Evolutionary conservation across 64 coral and sea anemone species (phyloP).

Genomic region (Hydrozoanthus tunicans): DNA sequence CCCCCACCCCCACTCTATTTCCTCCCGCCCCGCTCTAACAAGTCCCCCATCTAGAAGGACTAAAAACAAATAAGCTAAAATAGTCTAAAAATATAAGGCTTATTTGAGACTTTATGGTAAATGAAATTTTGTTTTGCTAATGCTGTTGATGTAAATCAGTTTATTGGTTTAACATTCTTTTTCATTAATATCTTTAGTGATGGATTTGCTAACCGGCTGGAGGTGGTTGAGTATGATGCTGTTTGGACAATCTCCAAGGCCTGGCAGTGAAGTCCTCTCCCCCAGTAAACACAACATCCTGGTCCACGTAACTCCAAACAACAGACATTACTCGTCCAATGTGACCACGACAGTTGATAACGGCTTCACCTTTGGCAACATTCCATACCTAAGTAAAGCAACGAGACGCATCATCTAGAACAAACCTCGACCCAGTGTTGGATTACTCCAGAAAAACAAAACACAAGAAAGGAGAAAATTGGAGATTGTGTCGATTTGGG

Average conservation of each 20-base stretch:
- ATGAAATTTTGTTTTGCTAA: too few relatives aligned
- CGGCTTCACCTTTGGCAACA: constrained; percentile 63
- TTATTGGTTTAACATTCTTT: not conserved
- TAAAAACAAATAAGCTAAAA: too few relatives aligned
- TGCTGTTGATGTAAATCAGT: not conserved
- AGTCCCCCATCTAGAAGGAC: too few relatives aligned
- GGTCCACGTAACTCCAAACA: constrained; percentile 94
- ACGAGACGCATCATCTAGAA: not conserved
- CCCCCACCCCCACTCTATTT: too few relatives aligned
- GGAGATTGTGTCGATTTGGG: too few relatives aligned
- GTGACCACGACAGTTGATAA: constrained; percentile 91
- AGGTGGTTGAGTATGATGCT: constrained; percentile 73
- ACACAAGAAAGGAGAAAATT: too few relatives aligned
- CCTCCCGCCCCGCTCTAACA: too few relatives aligned
- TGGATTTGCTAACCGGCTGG: constrained; percentile 36
- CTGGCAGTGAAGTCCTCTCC: constrained; percentile 92
- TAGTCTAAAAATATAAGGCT: too few relatives aligned
- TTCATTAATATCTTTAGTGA: not conserved
- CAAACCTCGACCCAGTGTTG: not conserved
- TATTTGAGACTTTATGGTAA: too few relatives aligned
- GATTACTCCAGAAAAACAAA: too few relatives aligned
- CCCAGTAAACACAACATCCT: constrained; percentile 89
- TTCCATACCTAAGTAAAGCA: constrained; percentile 81
- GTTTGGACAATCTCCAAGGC: constrained; percentile 85
- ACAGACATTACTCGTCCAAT: constrained; percentile 88